phyloP scores from a whole-genome alignment of 35 echinoderm and acorn worm genomes.

The Hemicentrotus pulcherrimus region DNA sequence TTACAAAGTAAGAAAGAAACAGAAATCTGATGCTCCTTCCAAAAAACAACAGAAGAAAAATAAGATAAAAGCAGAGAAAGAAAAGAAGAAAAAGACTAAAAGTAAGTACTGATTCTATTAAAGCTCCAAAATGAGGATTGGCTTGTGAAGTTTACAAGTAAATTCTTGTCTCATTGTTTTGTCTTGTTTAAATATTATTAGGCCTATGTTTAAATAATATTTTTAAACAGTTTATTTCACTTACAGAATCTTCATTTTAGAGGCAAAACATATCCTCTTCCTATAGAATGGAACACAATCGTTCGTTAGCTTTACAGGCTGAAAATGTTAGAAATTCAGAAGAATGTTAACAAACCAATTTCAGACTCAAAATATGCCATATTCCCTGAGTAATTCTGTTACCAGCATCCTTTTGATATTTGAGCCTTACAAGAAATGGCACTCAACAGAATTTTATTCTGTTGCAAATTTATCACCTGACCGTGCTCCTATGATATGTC shows the following conservation, averaged over 20 bases:
- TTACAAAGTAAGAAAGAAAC: conserved; percentile 49
- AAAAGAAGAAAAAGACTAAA: conserved; percentile 58
- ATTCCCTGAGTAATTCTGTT: too few species aligned
- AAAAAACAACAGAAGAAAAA: conserved; percentile 59
- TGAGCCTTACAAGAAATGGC: too few species aligned
- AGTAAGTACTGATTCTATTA: background rate
- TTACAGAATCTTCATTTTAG: background rate
- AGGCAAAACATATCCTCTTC: background rate
- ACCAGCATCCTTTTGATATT: too few species aligned
- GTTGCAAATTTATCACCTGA: too few species aligned
- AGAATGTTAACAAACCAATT: background rate
- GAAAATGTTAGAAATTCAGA: background rate
- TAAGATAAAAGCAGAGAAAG: conserved; percentile 58
- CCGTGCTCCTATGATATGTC: too few species aligned
- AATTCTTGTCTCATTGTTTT: background rate
- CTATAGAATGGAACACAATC: background rate
- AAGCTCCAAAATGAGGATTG: background rate
- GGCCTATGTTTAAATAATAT: too few species aligned
- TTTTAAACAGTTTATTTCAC: background rate
- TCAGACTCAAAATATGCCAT: too few species aligned
- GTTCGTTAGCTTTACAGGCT: background rate
- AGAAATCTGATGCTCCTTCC: conserved; percentile 49
- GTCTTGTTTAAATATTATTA: too few species aligned
- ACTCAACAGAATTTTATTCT: too few species aligned
- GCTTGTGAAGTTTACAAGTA: background rate